Conservation (phyloP, 92 coral and sea anemone species). For the Umimayanthus kanabou region DNA sequence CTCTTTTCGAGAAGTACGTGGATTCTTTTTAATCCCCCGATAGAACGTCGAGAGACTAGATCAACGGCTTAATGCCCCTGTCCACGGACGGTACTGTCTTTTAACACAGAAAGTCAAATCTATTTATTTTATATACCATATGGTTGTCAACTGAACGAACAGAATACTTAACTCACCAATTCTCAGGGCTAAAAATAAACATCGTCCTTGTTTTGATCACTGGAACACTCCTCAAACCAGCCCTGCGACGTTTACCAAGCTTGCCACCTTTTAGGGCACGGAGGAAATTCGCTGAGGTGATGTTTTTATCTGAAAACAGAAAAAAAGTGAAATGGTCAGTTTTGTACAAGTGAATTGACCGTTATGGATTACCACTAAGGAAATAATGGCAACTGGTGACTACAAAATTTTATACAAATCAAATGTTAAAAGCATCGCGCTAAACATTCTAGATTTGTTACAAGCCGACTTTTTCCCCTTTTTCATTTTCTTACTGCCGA, state of each 20-base stretch:
- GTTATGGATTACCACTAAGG: too few species aligned
- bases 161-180: conserved; percentile 62
- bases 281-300: conserved; percentile 73
- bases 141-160: not conserved
- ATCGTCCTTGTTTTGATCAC: conserved; percentile 75
- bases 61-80: too few species aligned
- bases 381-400: too few species aligned
- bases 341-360: not conserved
- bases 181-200: conserved; percentile 90
- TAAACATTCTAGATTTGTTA: too few species aligned
- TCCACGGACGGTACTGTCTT: too few species aligned
- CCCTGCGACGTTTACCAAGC: conserved; percentile 71
- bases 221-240: conserved; percentile 62
- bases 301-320: conserved; percentile 60
- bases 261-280: conserved; percentile 70
- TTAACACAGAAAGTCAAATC: not conserved
- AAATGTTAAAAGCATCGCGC: too few species aligned
- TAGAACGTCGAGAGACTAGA: too few species aligned
- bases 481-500: too few species aligned
- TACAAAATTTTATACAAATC: too few species aligned
- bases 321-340: not conserved
- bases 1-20: too few species aligned
- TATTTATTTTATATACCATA: not conserved
- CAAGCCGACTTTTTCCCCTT: too few species aligned
- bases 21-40: too few species aligned